Base-by-base conservation (phyloP, 2,888 invertebrate species). In the Craniophora ligustri region DNA sequence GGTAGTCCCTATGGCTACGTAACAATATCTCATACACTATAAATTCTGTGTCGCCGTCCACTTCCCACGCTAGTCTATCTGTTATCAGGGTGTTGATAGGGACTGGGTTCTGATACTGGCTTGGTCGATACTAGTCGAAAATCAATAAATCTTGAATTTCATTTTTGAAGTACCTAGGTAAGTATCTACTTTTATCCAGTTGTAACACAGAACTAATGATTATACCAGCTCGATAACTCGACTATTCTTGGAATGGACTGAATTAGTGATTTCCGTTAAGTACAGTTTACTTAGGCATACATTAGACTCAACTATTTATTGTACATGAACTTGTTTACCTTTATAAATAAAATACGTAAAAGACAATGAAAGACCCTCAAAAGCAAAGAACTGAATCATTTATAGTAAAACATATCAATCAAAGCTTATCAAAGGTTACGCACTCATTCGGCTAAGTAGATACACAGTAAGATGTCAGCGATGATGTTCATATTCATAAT, bases 1-100 rank as follows among this genome's bases (percentile, higher is more conserved):
- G 82, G 78, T 82, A 82, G 82, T 86, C 85, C 87, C 85, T 79
- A 81, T 75, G 61, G 70, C 72, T 75, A 67, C 77, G 71, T 68
- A 75, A 77, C 66, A 69, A 67, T 75, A 64, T 69, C 61, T 63
- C 58, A 59, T 60, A 59, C 49, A 58, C 62, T 74, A 71, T 75
- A 74, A 75, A 77, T 78, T 79, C 69, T 75, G 70, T 76, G 77
- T 81, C 79, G 72, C 69, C 70, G 59, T 49, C 58, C 40, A 45
- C 72, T 54, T 60, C 75, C 75, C 75, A 75, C 78, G 73, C 73
- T 54, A 26, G 51, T 48, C 36, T 54, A 45, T 59, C 63, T 55
- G 54, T 60, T 61, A 71, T 72, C 53, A 61, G 32, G 8, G 16
- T 42, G 13, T 49, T 44, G 42, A 65, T 59, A 55, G 38, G 36